These are phyloP conservation scores for Rostratula benghalensis DNA, from an alignment of 2,113 vertebrate genomes.

Conservation along the genomic window DNA sequence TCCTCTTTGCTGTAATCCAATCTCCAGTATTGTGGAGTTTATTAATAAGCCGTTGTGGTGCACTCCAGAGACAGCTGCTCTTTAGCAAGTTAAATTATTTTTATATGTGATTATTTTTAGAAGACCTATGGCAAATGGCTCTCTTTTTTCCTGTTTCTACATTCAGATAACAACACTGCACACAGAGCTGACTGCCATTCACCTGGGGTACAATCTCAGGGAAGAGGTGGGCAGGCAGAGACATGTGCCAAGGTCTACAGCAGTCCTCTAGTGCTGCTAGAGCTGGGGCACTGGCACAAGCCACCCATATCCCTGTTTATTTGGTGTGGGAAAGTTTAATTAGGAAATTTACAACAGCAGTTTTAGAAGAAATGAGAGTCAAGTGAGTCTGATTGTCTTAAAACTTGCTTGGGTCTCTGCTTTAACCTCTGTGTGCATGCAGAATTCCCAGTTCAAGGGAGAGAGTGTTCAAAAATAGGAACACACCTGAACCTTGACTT, in stretches of 20 bases:
- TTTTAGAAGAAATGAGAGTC: background rate
- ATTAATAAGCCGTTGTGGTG: background rate
- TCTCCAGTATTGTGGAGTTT: background rate
- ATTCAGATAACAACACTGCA: background rate
- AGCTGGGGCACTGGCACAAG: background rate
- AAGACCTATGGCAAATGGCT: background rate
- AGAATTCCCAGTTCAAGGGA: background rate
- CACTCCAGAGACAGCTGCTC: background rate
- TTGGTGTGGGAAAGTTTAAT: background rate
- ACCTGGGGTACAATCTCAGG: rapidly evolving
- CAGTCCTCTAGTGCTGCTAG: background rate
- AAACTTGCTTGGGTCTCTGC: background rate
- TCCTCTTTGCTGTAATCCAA: background rate
- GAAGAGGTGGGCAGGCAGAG: background rate
- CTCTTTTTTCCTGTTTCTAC: background rate
- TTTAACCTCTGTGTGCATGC: background rate
- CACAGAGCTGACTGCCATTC: background rate
- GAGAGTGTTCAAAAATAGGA: background rate
- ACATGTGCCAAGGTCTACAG: background rate
- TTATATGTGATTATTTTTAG: background rate
- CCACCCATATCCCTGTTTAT: background rate
- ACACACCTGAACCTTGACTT: background rate
- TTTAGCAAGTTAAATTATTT: constrained; percentile 6
- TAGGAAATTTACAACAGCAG: background rate
- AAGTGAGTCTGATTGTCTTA: background rate